phyloP scores from a whole-genome alignment of 2,888 invertebrate species.

The Idaea biselata region DNA sequence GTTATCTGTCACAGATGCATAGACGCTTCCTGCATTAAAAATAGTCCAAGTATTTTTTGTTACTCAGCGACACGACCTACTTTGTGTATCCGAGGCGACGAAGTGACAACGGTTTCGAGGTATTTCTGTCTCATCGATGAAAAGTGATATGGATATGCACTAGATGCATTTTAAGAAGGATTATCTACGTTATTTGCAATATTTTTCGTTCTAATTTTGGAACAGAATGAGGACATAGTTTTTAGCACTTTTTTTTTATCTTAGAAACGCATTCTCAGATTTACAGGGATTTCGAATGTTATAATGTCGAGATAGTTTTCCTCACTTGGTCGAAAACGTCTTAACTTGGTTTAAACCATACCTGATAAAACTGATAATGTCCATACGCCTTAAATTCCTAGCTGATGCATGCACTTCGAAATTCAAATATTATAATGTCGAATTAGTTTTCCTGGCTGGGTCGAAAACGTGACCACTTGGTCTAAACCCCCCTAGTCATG shows the following conservation, averaged over 20 bases:
- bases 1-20: slow-evolving; percentile 15
- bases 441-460: too few relatives aligned
- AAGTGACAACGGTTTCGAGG: not conserved
- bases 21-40: slow-evolving; percentile 22
- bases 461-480: too few relatives aligned
- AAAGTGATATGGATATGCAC: not conserved
- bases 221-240: not conserved
- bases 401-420: not conserved
- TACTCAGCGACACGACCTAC: slow-evolving; percentile 19
- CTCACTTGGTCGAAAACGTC: not conserved
- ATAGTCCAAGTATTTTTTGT: slow-evolving; percentile 26
- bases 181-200: not conserved
- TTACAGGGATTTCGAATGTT: too few relatives aligned
- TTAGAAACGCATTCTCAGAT: too few relatives aligned
- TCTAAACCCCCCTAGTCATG: too few relatives aligned
- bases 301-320: not conserved
- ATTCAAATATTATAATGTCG: too few relatives aligned
- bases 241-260: too few relatives aligned
- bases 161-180: not conserved
- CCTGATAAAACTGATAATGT: not conserved
- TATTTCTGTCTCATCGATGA: not conserved
- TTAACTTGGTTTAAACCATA: not conserved
- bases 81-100: slow-evolving; percentile 9
- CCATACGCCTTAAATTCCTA: not conserved
- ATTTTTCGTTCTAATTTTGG: not conserved